Evolutionary conservation across 2,888 invertebrate genomes (phyloP).

Genomic region (Protonemura montana): DNA sequence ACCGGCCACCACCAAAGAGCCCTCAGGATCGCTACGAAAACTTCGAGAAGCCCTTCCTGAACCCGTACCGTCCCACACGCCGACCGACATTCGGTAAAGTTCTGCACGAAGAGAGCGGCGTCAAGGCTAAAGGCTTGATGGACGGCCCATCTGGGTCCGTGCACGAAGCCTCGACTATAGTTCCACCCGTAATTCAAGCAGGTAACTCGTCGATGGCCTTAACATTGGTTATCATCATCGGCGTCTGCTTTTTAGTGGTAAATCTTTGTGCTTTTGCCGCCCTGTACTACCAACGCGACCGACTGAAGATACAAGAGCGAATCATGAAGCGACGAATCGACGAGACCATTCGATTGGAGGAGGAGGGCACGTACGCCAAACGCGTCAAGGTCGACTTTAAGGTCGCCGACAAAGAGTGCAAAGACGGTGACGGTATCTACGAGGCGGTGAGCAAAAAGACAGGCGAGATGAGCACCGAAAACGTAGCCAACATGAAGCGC

Average conservation of each 20-base stretch:
- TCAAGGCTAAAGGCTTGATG: constrained; percentile 21
- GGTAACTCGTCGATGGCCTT: constrained; percentile 57
- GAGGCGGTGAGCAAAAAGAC: constrained; percentile 44
- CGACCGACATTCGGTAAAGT: constrained; percentile 37
- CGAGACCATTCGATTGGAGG: constrained; percentile 32
- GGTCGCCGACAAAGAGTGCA: background rate
- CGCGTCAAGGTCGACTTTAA: constrained; percentile 14
- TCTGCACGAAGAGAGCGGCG: constrained; percentile 18
- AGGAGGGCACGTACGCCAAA: constrained; percentile 32
- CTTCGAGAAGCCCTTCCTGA: constrained; percentile 34
- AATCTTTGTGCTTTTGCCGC: constrained; percentile 75
- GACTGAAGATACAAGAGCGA: constrained; percentile 63
- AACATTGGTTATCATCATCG: constrained; percentile 62
- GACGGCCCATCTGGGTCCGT: background rate
- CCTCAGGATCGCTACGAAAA: constrained; percentile 40
- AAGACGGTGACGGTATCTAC: constrained; percentile 42
- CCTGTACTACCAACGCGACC: constrained; percentile 70
- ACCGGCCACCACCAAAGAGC: constrained; percentile 51
- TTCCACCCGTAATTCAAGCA: background rate
- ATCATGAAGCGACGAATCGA: constrained; percentile 59
- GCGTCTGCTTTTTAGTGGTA: constrained; percentile 74
- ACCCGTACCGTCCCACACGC: constrained; percentile 1
- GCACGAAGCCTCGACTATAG: background rate
- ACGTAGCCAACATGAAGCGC: constrained; percentile 66
- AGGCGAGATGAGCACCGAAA: constrained; percentile 51